Percentiles rank a stretch among this genome's conserved stretches.
These are phyloP conservation scores for Ovis canadensis DNA, from an alignment of 2,113 vertebrate species.

Conservation along the genomic window DNA sequence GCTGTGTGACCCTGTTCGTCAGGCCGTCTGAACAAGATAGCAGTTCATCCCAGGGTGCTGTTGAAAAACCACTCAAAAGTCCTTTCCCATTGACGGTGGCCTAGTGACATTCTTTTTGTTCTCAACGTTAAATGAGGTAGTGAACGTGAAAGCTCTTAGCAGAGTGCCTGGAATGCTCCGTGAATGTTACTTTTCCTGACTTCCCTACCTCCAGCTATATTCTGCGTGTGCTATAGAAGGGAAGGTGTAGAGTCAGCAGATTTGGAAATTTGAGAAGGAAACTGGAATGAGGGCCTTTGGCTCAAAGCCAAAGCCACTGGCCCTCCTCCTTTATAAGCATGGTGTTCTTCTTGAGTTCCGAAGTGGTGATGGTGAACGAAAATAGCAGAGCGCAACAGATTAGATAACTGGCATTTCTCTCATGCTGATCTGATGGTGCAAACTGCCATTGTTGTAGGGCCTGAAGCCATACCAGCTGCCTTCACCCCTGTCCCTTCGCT, in stretches of 20 bases:
- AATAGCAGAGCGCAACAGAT: conserved; percentile 47
- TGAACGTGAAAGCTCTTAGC: not conserved
- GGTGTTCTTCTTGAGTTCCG: conserved; percentile 31
- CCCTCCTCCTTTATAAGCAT: not conserved
- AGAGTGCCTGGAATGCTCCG: not conserved
- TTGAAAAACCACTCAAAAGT: not conserved
- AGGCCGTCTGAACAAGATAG: not conserved
- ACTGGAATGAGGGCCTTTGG: conserved; percentile 8
- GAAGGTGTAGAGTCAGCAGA: conserved; percentile 34
- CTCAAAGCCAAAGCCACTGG: conserved; percentile 18
- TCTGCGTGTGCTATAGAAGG: not conserved
- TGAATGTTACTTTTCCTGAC: not conserved
- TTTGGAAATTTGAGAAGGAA: conserved; percentile 46
- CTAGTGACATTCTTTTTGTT: not conserved
- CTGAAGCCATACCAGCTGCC: not conserved
- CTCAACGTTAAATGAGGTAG: not conserved
- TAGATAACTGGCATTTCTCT: conserved; percentile 51
- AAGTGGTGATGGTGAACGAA: conserved; percentile 43
- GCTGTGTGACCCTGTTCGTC: not conserved
- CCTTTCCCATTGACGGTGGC: not conserved
- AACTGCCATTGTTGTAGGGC: not conserved
- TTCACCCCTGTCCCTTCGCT: not conserved
- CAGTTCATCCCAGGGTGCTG: not conserved
- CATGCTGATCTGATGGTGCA: not conserved
- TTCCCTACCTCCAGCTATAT: not conserved